A percentile compares a stretch with the other conserved stretches of the same genome.
These are phyloP conservation scores for Hycleus phaleratus DNA, from an alignment of 1,140 invertebrate species.

Conservation along the genomic window DNA sequence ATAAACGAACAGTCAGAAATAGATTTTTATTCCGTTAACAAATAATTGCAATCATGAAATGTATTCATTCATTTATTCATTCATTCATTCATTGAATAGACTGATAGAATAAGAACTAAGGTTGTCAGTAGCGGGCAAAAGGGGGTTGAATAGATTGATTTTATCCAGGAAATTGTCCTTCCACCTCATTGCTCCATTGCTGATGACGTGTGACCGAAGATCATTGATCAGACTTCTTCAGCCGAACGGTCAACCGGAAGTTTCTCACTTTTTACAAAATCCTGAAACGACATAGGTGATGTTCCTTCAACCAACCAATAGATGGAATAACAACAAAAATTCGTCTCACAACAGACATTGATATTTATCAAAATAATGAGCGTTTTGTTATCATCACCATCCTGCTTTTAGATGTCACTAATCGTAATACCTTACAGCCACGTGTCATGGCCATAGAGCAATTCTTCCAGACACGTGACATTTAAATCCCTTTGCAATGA, in stretches of 20 bases:
- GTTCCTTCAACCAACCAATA: background rate
- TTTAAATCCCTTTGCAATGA: slow-evolving; percentile 28
- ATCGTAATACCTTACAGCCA: slow-evolving; percentile 30
- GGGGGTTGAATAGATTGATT: too few species aligned
- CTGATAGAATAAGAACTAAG: too few species aligned
- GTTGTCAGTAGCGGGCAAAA: too few species aligned
- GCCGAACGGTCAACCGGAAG: slow-evolving; percentile 5
- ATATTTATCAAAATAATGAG: background rate
- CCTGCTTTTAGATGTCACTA: slow-evolving; percentile 27
- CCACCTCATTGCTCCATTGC: slow-evolving; percentile 16
- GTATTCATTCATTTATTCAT: slow-evolving; percentile 1
- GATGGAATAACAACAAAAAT: too few species aligned
- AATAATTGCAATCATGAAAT: slow-evolving; percentile 7
- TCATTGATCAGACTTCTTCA: slow-evolving; percentile 17
- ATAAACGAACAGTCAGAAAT: too few species aligned
- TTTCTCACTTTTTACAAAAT: background rate
- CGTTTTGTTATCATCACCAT: slow-evolving; percentile 31
- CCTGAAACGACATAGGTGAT: background rate
- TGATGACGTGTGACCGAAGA: slow-evolving; percentile 22
- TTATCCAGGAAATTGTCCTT: slow-evolving; percentile 18
- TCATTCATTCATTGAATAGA: too few species aligned
- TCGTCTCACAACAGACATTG: too few species aligned
- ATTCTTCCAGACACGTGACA: slow-evolving; percentile 24
- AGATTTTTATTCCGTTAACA: background rate
- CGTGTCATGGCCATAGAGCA: slow-evolving; percentile 20